A percentile compares a stretch with the other conserved stretches of the same genome.
phyloP scores from a whole-genome alignment of 1,140 invertebrate genomes.

The Melanaphis sacchari region DNA sequence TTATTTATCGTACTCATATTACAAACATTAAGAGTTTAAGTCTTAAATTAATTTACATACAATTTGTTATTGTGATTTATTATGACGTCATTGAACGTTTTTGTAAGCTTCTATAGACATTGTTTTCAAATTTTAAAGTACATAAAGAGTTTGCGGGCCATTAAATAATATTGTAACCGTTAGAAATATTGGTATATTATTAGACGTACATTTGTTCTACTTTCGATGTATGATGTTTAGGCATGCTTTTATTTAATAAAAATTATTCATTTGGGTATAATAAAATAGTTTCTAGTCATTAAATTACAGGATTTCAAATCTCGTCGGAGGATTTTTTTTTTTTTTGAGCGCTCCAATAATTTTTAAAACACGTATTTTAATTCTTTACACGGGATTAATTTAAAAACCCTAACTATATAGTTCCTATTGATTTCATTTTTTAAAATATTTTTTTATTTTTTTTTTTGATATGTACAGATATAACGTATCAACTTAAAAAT shows the following conservation, averaged over 20 bases:
- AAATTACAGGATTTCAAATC: neutral
- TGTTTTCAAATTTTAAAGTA: neutral
- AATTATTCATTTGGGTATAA: neutral
- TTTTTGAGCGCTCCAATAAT: neutral
- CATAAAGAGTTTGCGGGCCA: neutral
- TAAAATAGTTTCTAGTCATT: neutral
- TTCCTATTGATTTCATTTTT: neutral
- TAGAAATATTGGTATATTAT: neutral
- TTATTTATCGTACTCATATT: neutral
- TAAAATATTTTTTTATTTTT: no score
- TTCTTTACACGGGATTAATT: neutral
- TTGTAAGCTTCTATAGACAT: neutral
- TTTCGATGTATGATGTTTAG: neutral
- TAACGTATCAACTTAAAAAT: no score
- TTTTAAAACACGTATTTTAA: neutral
- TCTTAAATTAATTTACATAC: constrained; percentile 6
- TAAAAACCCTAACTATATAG: neutral
- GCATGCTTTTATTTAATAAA: neutral
- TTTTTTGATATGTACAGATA: no score
- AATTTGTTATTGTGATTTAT: neutral
- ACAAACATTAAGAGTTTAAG: neutral
- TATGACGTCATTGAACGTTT: neutral
- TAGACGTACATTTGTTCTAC: neutral
- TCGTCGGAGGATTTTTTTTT: neutral
- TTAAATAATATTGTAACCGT: neutral